Evolutionary conservation across 2,888 invertebrate genomes (phyloP).

Genomic region (Diogma glabrata): DNA sequence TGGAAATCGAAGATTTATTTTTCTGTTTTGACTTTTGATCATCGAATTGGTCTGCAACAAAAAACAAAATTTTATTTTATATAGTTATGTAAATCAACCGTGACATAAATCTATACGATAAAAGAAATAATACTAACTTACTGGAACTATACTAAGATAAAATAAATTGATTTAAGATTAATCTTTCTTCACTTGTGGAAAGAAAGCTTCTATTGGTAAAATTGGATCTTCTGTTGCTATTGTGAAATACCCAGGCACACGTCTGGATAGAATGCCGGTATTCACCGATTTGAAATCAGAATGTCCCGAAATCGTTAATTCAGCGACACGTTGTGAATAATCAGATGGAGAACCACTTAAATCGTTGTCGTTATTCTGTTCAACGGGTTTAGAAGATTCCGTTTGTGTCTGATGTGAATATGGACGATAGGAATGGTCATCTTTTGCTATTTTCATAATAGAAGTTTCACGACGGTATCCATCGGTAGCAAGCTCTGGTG

Average conservation of each 20-base stretch:
- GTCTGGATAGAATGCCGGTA: constrained; percentile 38
- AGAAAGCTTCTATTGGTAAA: constrained; percentile 68
- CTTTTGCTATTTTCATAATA: constrained; percentile 43
- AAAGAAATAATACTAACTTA: no score
- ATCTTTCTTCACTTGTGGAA: constrained; percentile 56
- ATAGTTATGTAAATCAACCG: no score
- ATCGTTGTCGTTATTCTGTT: constrained; percentile 27
- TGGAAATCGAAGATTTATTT: no score
- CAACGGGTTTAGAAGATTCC: constrained; percentile 18
- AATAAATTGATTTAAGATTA: no score
- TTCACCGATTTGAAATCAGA: constrained; percentile 49
- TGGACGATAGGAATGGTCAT: constrained; percentile 16
- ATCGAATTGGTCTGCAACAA: no score
- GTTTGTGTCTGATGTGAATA: constrained; percentile 2
- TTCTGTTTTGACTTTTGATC: no score
- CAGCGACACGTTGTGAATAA: constrained; percentile 57
- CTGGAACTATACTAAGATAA: no score
- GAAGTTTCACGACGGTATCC: constrained; percentile 36
- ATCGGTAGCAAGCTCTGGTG: constrained; percentile 19
- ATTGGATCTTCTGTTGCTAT: constrained; percentile 70
- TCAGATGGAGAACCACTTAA: constrained; percentile 36
- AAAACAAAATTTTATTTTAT: no score
- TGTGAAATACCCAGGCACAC: constrained; percentile 57
- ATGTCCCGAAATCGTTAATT: constrained; percentile 58
- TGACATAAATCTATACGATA: no score